Evolutionary conservation across 35 echinoderm and acorn worm species (phyloP).

Genomic region (Chiridota heheva): DNA sequence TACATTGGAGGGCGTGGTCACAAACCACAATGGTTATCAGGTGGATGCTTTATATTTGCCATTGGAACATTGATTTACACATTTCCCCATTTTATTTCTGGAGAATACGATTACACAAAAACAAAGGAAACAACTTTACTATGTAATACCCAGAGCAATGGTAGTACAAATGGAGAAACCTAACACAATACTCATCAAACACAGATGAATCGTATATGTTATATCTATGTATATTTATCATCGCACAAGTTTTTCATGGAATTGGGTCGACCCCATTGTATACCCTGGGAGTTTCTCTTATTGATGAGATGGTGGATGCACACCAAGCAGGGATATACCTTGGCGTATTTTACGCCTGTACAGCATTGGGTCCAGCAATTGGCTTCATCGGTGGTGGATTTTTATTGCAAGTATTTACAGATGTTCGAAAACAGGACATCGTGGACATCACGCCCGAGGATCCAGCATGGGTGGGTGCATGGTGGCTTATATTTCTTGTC

Average conservation of each 20-base stretch:
- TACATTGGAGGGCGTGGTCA: constrained; percentile 67
- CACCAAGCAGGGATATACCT: constrained; percentile 47
- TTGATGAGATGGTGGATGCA: constrained; percentile 51
- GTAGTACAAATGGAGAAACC: neutral
- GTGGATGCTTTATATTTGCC: constrained; percentile 38
- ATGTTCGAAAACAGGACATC: neutral
- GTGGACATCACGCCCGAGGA: constrained; percentile 24
- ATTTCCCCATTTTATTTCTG: constrained; percentile 60
- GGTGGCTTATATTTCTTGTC: constrained; percentile 37
- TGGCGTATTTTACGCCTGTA: constrained; percentile 49
- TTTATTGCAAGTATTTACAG: constrained; percentile 47
- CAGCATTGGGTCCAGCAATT: constrained; percentile 58
- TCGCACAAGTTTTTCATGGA: constrained; percentile 33
- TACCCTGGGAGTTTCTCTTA: constrained; percentile 44
- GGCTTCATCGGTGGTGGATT: constrained; percentile 56
- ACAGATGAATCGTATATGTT: constrained; percentile 1
- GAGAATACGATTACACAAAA: constrained; percentile 34
- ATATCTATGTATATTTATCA: constrained; percentile 60
- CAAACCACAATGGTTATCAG: constrained; percentile 54
- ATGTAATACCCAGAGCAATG: constrained; percentile 12
- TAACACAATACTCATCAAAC: neutral
- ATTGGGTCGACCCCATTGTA: constrained; percentile 55
- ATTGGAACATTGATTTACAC: constrained; percentile 51
- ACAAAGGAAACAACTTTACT: constrained; percentile 9
- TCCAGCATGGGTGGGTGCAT: constrained; percentile 47